A percentile compares a stretch with the other conserved stretches of the same genome.
These are phyloP conservation scores for Diploptera punctata DNA, from an alignment of 2,888 invertebrate genomes.

Conservation along the genomic window DNA sequence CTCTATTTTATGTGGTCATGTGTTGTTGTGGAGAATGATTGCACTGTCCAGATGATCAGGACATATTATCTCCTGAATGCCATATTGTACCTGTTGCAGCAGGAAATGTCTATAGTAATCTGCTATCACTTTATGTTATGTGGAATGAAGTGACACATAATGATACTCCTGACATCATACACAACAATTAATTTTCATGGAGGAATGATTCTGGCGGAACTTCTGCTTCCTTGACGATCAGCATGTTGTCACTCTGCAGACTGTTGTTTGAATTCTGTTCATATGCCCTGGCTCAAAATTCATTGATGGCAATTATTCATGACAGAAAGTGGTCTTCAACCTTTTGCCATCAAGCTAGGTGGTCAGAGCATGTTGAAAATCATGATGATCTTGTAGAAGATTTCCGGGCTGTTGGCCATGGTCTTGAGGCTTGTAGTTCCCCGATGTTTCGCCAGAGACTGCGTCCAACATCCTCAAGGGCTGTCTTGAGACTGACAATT, in stretches of 20 bases:
- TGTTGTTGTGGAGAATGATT: neutral
- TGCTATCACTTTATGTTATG: neutral
- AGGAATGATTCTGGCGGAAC: neutral
- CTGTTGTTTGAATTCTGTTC: neutral
- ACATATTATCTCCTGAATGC: neutral
- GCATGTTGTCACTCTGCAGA: no score
- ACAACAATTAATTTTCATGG: neutral
- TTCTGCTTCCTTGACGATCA: neutral
- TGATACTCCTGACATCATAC: neutral
- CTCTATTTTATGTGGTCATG: slow-evolving; percentile 51
- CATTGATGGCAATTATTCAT: no score
- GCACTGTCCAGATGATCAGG: neutral
- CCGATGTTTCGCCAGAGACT: no score
- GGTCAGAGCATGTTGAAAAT: neutral
- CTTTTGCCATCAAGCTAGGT: no score
- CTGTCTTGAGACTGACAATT: no score
- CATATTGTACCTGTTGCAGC: neutral
- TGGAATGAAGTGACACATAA: neutral
- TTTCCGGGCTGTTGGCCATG: no score
- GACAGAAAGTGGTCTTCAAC: no score
- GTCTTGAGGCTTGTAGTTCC: no score
- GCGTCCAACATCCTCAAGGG: no score
- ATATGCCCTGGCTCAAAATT: neutral
- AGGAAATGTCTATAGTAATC: neutral
- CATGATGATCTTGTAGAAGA: neutral